Percentiles rank a stretch among this genome's conserved stretches.
phyloP scores from a whole-genome alignment of 53 echinoderm and acorn worm species.

The Echinometra lucunter region DNA sequence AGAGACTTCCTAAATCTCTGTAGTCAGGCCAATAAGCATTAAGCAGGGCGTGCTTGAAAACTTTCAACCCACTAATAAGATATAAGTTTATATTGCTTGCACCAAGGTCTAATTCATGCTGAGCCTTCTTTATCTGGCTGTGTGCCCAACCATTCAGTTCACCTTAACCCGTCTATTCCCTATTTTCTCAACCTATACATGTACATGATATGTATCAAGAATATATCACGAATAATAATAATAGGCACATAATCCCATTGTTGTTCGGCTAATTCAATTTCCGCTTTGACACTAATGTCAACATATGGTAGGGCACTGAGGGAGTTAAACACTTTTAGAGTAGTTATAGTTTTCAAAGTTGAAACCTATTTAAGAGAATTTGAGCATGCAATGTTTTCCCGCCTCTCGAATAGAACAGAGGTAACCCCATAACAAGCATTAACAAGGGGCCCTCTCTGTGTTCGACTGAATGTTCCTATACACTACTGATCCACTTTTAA shows the following conservation, averaged over 20 bases:
- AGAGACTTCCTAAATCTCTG: conserved; percentile 4
- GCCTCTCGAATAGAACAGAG: neutral
- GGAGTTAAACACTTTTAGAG: neutral
- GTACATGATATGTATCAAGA: no score
- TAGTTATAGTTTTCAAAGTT: no score
- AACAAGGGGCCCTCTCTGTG: neutral
- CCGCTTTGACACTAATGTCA: neutral
- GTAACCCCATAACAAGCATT: neutral
- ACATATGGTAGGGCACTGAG: neutral
- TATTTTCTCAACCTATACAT: neutral
- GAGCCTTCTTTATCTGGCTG: conserved; percentile 12
- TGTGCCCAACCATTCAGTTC: conserved; percentile 12
- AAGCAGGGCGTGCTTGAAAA: conserved; percentile 32
- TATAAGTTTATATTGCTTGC: conserved; percentile 25
- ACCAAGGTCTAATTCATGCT: neutral
- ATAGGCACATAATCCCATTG: neutral
- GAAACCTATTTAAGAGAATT: neutral
- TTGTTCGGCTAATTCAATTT: neutral
- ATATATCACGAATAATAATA: neutral
- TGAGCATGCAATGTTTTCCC: neutral
- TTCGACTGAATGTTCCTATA: no score
- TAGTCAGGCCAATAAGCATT: conserved; percentile 30
- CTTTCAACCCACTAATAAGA: neutral
- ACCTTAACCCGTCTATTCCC: neutral
- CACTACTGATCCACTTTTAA: neutral